phyloP scores from a whole-genome alignment of 1,140 invertebrate species.

The Muscidifurax raptorellus region DNA sequence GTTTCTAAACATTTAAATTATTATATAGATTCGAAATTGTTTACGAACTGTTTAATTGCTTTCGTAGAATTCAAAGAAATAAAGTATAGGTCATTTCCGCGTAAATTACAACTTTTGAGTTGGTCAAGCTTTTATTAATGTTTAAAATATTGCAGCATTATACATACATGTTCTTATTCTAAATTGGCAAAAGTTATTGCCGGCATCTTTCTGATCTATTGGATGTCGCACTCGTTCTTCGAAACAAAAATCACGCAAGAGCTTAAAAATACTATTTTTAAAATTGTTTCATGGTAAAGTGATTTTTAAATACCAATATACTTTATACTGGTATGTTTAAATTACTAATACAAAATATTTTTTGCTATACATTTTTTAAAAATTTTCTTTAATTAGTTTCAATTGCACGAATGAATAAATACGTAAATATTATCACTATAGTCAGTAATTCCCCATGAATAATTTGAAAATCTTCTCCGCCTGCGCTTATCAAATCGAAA shows the following conservation, averaged over 20 bases:
- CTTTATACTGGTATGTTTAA: too few relatives aligned
- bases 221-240: conserved; percentile 20
- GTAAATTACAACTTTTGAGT: neutral
- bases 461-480: too few relatives aligned
- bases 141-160: neutral
- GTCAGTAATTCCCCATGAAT: too few relatives aligned
- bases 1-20: neutral
- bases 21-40: neutral
- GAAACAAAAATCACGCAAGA: neutral
- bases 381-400: too few relatives aligned
- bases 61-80: neutral
- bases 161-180: neutral
- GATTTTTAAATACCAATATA: too few relatives aligned
- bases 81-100: neutral
- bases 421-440: too few relatives aligned
- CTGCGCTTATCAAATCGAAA: too few relatives aligned
- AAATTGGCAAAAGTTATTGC: neutral
- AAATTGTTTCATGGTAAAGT: conserved; percentile 1
- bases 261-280: conserved; percentile 11
- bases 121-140: too few relatives aligned
- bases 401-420: too few relatives aligned
- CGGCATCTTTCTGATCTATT: neutral
- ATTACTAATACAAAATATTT: too few relatives aligned
- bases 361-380: too few relatives aligned
- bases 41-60: neutral